Evolutionary conservation across 2,888 invertebrate genomes (phyloP).

Genomic region (Malthinus seriepunctatus): DNA sequence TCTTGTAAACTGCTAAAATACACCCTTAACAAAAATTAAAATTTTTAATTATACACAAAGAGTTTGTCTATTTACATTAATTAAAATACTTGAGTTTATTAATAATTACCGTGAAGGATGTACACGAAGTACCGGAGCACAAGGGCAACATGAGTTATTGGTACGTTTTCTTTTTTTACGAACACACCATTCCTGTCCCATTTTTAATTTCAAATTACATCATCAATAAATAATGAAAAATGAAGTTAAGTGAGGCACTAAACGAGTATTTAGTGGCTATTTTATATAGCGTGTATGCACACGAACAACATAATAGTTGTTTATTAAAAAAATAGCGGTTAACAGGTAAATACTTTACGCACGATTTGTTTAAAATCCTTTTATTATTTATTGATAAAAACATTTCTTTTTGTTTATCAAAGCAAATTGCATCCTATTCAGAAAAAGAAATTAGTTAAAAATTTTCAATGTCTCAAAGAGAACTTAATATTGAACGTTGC

Average conservation of each 20-base stretch:
- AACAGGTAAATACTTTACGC: not conserved
- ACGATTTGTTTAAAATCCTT: not conserved
- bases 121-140: slow-evolving; percentile 62
- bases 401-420: no score
- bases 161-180: slow-evolving; percentile 71
- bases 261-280: no score
- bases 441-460: slow-evolving; percentile 12
- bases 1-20: no score
- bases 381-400: no score
- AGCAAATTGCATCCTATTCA: slow-evolving; percentile 7
- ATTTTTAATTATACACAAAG: no score
- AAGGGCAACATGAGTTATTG: slow-evolving; percentile 62
- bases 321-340: no score
- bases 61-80: no score
- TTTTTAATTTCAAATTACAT: slow-evolving; percentile 42
- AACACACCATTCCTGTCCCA: slow-evolving; percentile 79
- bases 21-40: no score
- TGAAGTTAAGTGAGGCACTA: no score
- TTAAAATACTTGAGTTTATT: not conserved
- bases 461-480: slow-evolving; percentile 20
- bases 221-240: no score
- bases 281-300: no score
- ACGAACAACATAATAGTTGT: no score
- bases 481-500: slow-evolving; percentile 36
- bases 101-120: slow-evolving; percentile 57